Evolutionary conservation across 1,140 invertebrate genomes (phyloP), one percentile per base, ranked within the genome.

Genomic region (Drosophila subobscura): DNA sequence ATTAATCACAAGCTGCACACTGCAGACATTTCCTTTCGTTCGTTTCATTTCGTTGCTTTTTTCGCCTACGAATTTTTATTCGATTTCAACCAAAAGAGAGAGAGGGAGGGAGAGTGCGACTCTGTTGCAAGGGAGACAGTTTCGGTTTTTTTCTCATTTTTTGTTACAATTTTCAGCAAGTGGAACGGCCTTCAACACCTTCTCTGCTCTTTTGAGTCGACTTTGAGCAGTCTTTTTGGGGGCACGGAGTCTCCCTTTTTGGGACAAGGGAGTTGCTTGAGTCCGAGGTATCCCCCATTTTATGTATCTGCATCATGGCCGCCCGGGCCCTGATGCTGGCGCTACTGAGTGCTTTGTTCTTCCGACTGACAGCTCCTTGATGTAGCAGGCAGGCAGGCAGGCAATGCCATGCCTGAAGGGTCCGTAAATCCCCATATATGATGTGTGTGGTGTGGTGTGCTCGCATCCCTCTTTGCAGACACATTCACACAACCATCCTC

Each of bases 1-100:
- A 90, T 90, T 90, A 90, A 90, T 90, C 89, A 37, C 33, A 90
- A 90, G 79, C 53, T 86, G 84, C 89, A 90, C 74, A 90, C 83
- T 89, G 89, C 89, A 89, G 79, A 77, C 81, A 73, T 80, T 84
- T 84, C 88, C 75, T 72, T 86, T 86, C 66, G 75, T 72, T 68
- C 16, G 47, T 55, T 68, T 68, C 10, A 70, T 72, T 85, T 46
- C 70, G 74, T 76, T 83, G 81, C 72, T 64, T 85, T 86, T 77
- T 67, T 66, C 6, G 33, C 33, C 25, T 52, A 51, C 52, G 40
- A 53, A 57, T 27, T 72, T 67, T 40, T 49, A 68, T 68, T 68
- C 25, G 64, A 64, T 51, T 33, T 55, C 33, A 1, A 37, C 7
- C 3, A 33, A 29, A 1, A 37, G 7, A 52, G 37, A 37, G 37